These are phyloP conservation scores for Xenentodon cancila DNA, from an alignment of 2,797 vertebrate genomes.

Conservation along the genomic window DNA sequence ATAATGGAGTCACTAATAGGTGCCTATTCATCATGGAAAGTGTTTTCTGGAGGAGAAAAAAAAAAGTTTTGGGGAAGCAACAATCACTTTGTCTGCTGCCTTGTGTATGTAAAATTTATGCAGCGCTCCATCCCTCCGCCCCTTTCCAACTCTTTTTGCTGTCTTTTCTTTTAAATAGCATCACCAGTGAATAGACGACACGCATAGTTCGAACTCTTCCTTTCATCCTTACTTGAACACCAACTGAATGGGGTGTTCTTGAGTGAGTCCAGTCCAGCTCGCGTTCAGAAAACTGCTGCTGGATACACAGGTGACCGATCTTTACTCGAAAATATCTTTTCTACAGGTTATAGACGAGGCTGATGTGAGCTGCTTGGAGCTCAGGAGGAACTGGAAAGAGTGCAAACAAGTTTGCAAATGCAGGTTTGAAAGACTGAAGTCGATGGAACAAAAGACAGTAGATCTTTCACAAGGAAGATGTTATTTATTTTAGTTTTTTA, in stretches of 20 bases:
- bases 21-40: constrained; percentile 85
- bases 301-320: constrained; percentile 30
- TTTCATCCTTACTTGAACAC: constrained; percentile 80
- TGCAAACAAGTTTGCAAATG: too few relatives aligned
- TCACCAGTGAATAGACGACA: constrained; percentile 77
- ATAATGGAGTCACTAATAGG: constrained; percentile 89
- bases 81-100: constrained; percentile 82
- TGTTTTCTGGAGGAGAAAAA: constrained; percentile 79
- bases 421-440: too few relatives aligned
- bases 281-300: constrained; percentile 24
- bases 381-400: too few relatives aligned
- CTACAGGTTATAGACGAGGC: too few relatives aligned
- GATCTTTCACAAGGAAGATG: too few relatives aligned
- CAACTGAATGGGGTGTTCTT: constrained; percentile 73
- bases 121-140: constrained; percentile 61
- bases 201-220: constrained; percentile 79
- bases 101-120: constrained; percentile 85
- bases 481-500: too few relatives aligned
- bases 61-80: constrained; percentile 80
- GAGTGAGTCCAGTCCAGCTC: constrained; percentile 62
- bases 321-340: constrained; percentile 3
- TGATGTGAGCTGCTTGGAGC: too few relatives aligned
- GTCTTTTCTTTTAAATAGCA: constrained; percentile 69
- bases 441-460: too few relatives aligned
- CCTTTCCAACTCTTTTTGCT: constrained; percentile 60